Percentiles rank a stretch among this genome's conserved stretches.
These are phyloP conservation scores for Calyptomena viridis DNA, from an alignment of 2,113 vertebrate species.

Conservation along the genomic window DNA sequence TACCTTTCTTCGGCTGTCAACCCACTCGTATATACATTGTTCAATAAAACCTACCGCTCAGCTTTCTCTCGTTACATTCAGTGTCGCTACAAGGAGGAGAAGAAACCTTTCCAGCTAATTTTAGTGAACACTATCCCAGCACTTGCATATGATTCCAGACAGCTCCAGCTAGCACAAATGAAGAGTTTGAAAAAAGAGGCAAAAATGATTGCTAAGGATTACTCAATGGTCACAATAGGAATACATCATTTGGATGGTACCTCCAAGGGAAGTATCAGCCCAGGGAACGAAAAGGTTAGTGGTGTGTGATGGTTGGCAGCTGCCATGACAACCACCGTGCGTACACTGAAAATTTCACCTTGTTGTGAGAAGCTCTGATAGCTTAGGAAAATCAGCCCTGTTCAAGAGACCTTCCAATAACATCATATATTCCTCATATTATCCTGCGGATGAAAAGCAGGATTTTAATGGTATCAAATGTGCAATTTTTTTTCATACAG, in stretches of 20 bases:
- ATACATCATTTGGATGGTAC: constrained; percentile 51
- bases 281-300: constrained; percentile 77
- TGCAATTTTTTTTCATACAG: constrained; percentile 59
- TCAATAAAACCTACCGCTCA: constrained; percentile 92
- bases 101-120: constrained; percentile 89
- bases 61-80: constrained; percentile 91
- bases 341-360: background rate
- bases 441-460: constrained; percentile 58
- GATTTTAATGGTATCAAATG: constrained; percentile 53
- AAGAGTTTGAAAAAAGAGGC: constrained; percentile 72
- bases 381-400: constrained; percentile 24
- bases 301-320: constrained; percentile 72
- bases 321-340: constrained; percentile 39
- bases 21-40: constrained; percentile 91
- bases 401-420: constrained; percentile 3
- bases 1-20: constrained; percentile 96
- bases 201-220: constrained; percentile 69
- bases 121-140: constrained; percentile 93
- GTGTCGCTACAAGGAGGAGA: constrained; percentile 88
- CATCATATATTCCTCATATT: constrained; percentile 18
- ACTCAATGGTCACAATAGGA: constrained; percentile 65
- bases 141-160: constrained; percentile 85
- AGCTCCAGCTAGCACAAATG: constrained; percentile 76
- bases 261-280: constrained; percentile 36
- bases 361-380: background rate